Evolutionary conservation across 2,888 invertebrate species (phyloP), one percentile per base, ranked within the genome.

Genomic region (Machimus atricapillus): DNA sequence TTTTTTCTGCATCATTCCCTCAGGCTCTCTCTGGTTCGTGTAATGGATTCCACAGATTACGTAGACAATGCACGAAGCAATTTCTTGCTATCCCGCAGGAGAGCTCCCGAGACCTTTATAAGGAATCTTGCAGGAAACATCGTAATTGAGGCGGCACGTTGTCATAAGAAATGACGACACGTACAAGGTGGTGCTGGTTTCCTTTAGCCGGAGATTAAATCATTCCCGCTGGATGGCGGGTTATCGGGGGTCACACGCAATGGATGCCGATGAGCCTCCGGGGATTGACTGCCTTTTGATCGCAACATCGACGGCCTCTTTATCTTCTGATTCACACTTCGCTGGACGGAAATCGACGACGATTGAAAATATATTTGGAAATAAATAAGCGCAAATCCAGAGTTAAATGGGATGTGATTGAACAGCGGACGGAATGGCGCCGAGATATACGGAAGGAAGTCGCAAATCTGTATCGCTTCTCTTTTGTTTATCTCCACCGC

Each of bases 251-350:
- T 78, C 78, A 78, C 23, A 19, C 37, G 19, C 23, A 0, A 1
- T 6, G 23, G 3, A 23, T 58, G 23, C 4, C n/a, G 52, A 23
- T 8, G 58, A 19, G 58, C 23, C 58, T 12, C 8, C 9, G 19
- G 8, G 58, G 9, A 58, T 19, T 58, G 8, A 12, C 12, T 66
- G 66, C 4, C 12, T 9, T 27, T 23, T 66, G 66, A 66, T 66
- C 66, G 27, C 66, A n/a, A 66, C 23, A 66, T 23, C 66, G 66
- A 66, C 12, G 14, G 78, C 19, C 40, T n/a, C 43, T 78, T 78
- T 78, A 78, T 78, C 78, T 40, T 8, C 27, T 66, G 78, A 78
- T 78, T 37, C 78, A 78, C 78, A 78, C 78, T 78, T 78, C 46
- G 37, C 40, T 78, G 37, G 40, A 7, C 40, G 76, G 40, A 37